A percentile compares a stretch with the other conserved stretches of the same genome.
phyloP scores from a whole-genome alignment of 2,113 vertebrate genomes.

The Microcebus ravelobensis region DNA sequence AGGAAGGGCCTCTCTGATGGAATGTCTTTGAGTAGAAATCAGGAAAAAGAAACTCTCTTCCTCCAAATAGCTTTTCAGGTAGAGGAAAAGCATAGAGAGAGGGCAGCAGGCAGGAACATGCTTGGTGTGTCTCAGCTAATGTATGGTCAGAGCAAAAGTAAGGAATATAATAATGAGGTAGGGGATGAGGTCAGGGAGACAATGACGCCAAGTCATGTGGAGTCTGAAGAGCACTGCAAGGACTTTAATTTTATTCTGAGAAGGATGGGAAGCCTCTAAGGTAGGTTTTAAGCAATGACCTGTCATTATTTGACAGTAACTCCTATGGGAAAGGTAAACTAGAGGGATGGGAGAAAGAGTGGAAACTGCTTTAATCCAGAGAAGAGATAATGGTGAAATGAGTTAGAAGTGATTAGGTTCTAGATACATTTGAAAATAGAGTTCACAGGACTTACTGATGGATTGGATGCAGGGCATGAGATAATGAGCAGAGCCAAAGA shows the following conservation, averaged over 20 bases:
- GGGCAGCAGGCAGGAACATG: not conserved
- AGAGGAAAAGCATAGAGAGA: not conserved
- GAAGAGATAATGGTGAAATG: not conserved
- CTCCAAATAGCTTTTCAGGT: not conserved
- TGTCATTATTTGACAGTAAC: not conserved
- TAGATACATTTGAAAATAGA: not conserved
- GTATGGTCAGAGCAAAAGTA: not conserved
- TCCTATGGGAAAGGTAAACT: not conserved
- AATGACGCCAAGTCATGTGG: not conserved
- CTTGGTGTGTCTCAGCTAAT: not conserved
- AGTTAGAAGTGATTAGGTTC: not conserved
- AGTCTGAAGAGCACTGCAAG: not conserved
- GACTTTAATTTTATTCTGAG: not conserved
- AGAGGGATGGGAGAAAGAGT: fast-evolving
- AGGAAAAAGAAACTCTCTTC: not conserved
- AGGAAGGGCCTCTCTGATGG: not conserved
- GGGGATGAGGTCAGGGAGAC: not conserved
- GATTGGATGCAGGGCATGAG: not conserved
- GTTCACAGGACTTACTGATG: not conserved
- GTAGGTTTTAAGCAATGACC: not conserved
- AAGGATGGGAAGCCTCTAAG: not conserved
- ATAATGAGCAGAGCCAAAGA: constrained; percentile 16
- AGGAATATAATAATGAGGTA: not conserved
- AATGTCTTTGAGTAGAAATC: not conserved
- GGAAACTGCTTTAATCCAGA: not conserved